Percentiles rank a stretch among this genome's conserved stretches.
Evolutionary conservation across 1,140 invertebrate species (phyloP).

Genomic region (Pachypsylla venusta): DNA sequence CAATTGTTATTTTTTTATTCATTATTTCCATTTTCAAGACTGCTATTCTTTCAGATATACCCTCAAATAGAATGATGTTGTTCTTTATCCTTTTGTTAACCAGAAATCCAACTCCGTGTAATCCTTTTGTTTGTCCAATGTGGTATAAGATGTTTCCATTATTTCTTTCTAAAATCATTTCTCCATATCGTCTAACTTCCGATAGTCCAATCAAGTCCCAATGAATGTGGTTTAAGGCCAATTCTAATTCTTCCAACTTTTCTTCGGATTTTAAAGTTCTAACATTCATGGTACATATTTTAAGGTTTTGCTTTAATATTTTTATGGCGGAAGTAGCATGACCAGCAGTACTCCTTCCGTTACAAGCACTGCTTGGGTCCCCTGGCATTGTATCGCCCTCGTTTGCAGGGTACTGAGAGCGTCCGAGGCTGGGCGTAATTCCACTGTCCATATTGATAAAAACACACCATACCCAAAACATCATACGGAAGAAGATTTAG

Average conservation of each 20-base stretch:
- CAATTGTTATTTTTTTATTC: not conserved
- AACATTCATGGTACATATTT: not conserved
- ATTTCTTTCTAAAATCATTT: not conserved
- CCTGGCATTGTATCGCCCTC: not conserved
- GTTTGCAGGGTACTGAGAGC: not conserved
- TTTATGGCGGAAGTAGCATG: not conserved
- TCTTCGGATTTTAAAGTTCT: not conserved
- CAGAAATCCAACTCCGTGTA: conserved; percentile 2
- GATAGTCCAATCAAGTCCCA: not conserved
- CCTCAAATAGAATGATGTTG: not conserved
- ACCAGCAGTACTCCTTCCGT: not conserved
- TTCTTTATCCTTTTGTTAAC: not conserved
- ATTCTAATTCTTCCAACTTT: not conserved
- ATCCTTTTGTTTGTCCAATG: not conserved
- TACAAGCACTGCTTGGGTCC: not conserved
- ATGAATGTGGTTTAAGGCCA: not conserved
- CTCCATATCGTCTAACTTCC: not conserved
- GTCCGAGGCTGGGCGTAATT: not conserved
- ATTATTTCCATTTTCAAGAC: not conserved
- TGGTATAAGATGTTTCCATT: not conserved
- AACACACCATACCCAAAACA: not conserved
- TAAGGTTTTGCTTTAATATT: not conserved
- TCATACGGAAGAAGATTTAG: not conserved
- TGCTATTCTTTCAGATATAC: not conserved
- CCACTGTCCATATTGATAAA: not conserved